A percentile compares a stretch with the other conserved stretches of the same genome.
Evolutionary conservation across 2,888 invertebrate species (phyloP).

Genomic region (Rhagium mordax): DNA sequence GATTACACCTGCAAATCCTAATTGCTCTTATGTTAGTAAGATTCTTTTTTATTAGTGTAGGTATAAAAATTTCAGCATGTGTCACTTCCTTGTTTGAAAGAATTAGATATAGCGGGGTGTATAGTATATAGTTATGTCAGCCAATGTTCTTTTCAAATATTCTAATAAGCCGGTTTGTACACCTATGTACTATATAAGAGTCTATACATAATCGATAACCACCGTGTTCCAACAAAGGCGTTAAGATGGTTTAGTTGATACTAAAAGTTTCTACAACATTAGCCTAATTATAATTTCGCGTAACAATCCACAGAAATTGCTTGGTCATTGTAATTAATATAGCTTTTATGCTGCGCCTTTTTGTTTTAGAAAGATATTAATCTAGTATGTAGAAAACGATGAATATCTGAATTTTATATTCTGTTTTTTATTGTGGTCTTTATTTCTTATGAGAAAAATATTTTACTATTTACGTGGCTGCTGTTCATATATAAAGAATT

Average conservation of each 20-base stretch:
- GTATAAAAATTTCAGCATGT: too few relatives aligned
- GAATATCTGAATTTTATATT: conserved; percentile 15
- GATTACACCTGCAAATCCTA: too few relatives aligned
- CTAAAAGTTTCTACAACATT: conserved; percentile 24
- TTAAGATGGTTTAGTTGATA: conserved; percentile 3
- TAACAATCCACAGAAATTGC: conserved; percentile 35
- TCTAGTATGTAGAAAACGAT: conserved; percentile 5
- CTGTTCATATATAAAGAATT: background rate
- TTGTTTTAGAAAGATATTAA: conserved; percentile 7
- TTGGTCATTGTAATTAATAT: conserved; percentile 59
- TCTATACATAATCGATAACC: background rate
- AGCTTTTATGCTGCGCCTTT: conserved; percentile 52
- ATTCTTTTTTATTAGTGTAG: too few relatives aligned
- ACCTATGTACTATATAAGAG: too few relatives aligned
- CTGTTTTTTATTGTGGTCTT: conserved; percentile 5
- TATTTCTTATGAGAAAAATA: conserved; percentile 12
- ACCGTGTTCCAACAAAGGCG: background rate
- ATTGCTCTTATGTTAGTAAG: too few relatives aligned
- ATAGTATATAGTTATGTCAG: too few relatives aligned
- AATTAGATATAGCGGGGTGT: too few relatives aligned
- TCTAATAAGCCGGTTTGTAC: background rate
- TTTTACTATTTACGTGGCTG: background rate
- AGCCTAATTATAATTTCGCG: conserved; percentile 29
- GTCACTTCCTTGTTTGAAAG: too few relatives aligned
- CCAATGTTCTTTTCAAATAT: background rate